A percentile compares a stretch with the other conserved stretches of the same genome.
Evolutionary conservation across 2,888 invertebrate species (phyloP).

Genomic region (Thumatha senex): DNA sequence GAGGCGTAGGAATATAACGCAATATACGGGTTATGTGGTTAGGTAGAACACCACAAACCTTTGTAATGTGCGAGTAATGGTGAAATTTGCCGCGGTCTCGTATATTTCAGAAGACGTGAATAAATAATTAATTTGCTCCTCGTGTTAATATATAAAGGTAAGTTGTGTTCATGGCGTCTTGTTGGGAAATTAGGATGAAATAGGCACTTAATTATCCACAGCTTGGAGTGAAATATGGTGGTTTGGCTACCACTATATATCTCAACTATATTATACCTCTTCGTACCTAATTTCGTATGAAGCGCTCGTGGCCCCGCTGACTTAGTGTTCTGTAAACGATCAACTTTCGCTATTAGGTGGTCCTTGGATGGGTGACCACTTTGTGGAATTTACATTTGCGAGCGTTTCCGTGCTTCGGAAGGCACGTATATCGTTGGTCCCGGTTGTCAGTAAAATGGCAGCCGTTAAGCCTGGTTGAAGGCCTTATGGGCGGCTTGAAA

Average conservation of each 20-base stretch:
- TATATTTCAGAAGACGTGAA: conserved; percentile 28
- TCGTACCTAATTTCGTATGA: no score
- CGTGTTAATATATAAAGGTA: conserved; percentile 31
- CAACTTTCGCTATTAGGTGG: no score
- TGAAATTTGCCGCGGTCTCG: conserved; percentile 13
- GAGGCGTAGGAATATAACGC: conserved; percentile 4
- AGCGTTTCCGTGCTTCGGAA: no score
- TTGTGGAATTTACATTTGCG: no score
- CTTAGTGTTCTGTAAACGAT: no score
- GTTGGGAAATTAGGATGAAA: conserved; percentile 2
- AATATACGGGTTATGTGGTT: conserved; percentile 15
- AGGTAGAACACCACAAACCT: conserved; percentile 13
- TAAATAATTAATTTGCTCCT: conserved; percentile 30
- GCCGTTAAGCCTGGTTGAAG: no score
- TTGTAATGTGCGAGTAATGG: conserved; percentile 7
- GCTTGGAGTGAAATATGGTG: background rate
- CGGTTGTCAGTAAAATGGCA: no score
- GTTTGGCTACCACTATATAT: background rate
- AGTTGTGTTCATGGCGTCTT: conserved; percentile 20
- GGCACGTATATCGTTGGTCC: no score
- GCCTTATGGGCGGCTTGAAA: no score
- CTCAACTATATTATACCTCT: no score
- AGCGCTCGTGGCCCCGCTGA: no score
- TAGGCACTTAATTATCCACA: background rate
- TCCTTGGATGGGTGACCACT: no score